Base-by-base conservation (phyloP, 2,888 invertebrate species). In the Ephialtes manifestator region DNA sequence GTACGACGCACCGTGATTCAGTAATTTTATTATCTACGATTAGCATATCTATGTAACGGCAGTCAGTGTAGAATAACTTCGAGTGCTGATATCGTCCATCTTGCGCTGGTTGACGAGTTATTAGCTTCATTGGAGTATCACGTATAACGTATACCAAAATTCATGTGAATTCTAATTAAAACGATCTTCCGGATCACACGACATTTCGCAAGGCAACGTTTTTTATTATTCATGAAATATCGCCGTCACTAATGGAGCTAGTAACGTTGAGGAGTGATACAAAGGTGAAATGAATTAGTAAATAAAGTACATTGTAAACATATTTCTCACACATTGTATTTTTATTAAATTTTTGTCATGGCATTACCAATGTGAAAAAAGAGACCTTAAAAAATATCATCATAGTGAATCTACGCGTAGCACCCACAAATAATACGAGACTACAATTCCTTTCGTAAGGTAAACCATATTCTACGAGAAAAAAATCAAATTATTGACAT, bases 1-100 rank as follows among this genome's bases (percentile, higher is more conserved):
- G 35, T 65, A 83, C 89, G 84, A 88, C 84, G 87, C 84, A 87
- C 81, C 85, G 68, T 87, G 87, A 88, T 88, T 88, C 83, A 68
- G 70, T 88, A 70, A 80, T 82, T 87, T 85, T 81, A 77, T 72
- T 70, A 43, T 75, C 55, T 55, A 60, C 58, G 31, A 88, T 86
- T 85, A 86, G 71, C 86, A 84, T 85, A 86, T 86, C 65, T 55
- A 75, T 83, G 74, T 39, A 65, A 82, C 53, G 51, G 24, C 46
- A 28, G 28, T 28, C 7, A 24, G 46, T 15, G 24, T 43, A 31
- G 28, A 67, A 53, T 18, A 10, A n/a, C 13, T 35, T 20, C 2
- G 55, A 72, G 18, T 81, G 39, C 39, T 39, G 63, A 18, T 63
- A 8, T 5, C 10, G 15, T 10, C 2, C 1, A 63, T 18, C 18